These are phyloP conservation scores for Otocyon megalotis DNA, from an alignment of 2,113 vertebrate species.

Conservation along the genomic window DNA sequence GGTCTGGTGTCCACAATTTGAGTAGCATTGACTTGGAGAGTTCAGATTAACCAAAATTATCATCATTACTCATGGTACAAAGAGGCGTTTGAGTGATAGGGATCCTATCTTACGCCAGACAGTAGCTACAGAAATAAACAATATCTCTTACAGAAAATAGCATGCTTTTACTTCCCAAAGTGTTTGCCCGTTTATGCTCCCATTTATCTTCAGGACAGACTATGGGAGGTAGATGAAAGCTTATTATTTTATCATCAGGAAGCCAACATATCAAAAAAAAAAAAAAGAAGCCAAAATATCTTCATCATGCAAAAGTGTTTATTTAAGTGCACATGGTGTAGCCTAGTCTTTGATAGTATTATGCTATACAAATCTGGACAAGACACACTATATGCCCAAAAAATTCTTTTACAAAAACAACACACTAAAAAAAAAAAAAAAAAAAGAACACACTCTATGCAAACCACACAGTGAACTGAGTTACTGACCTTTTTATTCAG, in stretches of 20 bases:
- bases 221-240: background rate
- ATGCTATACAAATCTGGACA: background rate
- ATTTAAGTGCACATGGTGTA: background rate
- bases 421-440: background rate
- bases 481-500: background rate
- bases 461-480: background rate
- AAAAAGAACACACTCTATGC: background rate
- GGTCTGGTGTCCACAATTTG: background rate
- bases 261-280: background rate
- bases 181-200: background rate
- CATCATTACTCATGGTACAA: background rate
- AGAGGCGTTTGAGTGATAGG: background rate
- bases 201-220: background rate
- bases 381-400: background rate
- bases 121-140: background rate
- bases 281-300: background rate
- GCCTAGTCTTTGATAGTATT: background rate
- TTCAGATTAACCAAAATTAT: background rate
- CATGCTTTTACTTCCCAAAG: background rate
- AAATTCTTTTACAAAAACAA: background rate
- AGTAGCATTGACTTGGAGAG: background rate
- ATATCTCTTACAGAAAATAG: background rate
- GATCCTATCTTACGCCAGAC: background rate
- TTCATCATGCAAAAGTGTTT: background rate
- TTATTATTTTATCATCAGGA: background rate